phyloP scores from a whole-genome alignment of 2,797 vertebrate species.

The Tympanoctomys barrerae region DNA sequence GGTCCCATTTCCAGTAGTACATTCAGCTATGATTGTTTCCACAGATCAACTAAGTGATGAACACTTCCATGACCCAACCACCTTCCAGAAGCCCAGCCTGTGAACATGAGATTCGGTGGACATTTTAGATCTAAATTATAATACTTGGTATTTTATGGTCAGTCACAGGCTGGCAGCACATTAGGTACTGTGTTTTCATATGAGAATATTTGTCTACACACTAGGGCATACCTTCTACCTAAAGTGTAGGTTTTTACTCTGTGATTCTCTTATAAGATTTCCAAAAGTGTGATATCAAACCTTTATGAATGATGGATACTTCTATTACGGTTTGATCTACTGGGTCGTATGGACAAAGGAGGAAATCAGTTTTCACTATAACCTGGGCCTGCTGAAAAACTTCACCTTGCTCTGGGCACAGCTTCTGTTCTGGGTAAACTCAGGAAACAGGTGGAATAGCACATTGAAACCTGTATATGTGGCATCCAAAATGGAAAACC shows the following conservation, averaged over 20 bases:
- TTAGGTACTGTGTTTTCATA: constrained; percentile 7
- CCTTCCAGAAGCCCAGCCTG: background rate
- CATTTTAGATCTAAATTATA: background rate
- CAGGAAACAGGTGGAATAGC: background rate
- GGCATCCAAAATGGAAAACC: background rate
- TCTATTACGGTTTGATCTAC: background rate
- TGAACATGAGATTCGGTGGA: background rate
- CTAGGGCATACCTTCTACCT: background rate
- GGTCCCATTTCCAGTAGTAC: background rate
- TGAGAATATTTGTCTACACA: constrained; percentile 8
- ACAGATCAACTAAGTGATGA: background rate
- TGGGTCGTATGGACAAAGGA: background rate
- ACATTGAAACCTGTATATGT: background rate
- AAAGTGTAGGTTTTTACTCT: constrained; percentile 18
- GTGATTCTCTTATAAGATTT: constrained; percentile 26
- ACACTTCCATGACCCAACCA: background rate
- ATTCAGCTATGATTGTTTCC: background rate
- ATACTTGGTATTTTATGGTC: background rate
- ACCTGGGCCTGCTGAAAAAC: background rate
- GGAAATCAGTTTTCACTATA: background rate
- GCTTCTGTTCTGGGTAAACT: background rate
- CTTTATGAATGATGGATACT: background rate
- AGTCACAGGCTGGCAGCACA: background rate
- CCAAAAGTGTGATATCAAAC: constrained; percentile 16
- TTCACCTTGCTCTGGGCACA: background rate